Evolutionary conservation across 2,888 invertebrate genomes (phyloP).

Genomic region (Papilio elwesi): DNA sequence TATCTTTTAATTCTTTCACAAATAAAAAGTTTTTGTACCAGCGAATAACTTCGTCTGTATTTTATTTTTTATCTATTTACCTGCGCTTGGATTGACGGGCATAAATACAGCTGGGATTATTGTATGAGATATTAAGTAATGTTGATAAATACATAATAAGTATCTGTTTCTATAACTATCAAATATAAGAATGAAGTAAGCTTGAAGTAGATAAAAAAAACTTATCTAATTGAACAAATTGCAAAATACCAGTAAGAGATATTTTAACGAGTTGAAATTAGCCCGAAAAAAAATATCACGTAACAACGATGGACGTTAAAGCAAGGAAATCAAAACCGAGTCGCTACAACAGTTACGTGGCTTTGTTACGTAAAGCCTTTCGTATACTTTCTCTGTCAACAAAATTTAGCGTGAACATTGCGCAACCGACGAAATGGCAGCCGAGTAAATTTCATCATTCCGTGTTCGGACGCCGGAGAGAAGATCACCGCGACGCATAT

Average conservation of each 20-base stretch:
- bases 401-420: constrained; percentile 82
- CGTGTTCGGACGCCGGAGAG: constrained; percentile 71
- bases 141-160: neutral
- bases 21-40: too few relatives aligned
- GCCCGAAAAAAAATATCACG: constrained; percentile 68
- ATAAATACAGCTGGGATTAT: too few relatives aligned
- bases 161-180: neutral
- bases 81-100: too few relatives aligned
- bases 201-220: constrained; percentile 44
- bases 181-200: constrained; percentile 20
- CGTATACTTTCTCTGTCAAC: constrained; percentile 84
- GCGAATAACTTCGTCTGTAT: too few relatives aligned
- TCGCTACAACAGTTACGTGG: constrained; percentile 76
- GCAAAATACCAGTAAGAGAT: constrained; percentile 50
- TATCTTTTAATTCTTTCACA: too few relatives aligned
- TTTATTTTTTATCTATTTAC: too few relatives aligned
- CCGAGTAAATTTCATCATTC: constrained; percentile 82
- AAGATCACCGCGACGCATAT: constrained; percentile 74
- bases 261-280: constrained; percentile 61
- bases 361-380: constrained; percentile 80
- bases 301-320: constrained; percentile 78
- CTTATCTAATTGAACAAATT: constrained; percentile 35
- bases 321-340: constrained; percentile 82
- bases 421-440: constrained; percentile 80
- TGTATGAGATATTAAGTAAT: too few relatives aligned